These are phyloP conservation scores for Mus pahari DNA, from an alignment of 2,113 vertebrate species.

Conservation along the genomic window DNA sequence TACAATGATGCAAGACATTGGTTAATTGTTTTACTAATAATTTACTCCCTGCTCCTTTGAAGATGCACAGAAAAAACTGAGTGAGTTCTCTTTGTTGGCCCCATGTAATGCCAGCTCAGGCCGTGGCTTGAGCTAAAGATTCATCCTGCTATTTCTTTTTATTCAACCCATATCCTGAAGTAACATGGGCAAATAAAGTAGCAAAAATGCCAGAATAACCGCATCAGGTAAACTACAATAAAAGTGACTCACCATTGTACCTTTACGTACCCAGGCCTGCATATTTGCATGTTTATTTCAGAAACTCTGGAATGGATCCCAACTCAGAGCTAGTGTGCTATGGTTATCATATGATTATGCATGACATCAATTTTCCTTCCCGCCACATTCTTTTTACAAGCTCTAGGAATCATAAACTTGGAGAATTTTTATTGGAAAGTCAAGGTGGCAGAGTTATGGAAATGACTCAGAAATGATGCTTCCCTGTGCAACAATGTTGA, in stretches of 20 bases:
- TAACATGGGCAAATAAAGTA: neutral
- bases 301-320: slow-evolving; percentile 42
- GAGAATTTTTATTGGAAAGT: slow-evolving; percentile 78
- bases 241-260: slow-evolving; percentile 53
- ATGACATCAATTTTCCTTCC: slow-evolving; percentile 66
- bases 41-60: neutral
- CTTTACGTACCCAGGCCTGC: neutral
- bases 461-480: slow-evolving; percentile 74
- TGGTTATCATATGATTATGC: slow-evolving; percentile 56
- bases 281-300: slow-evolving; percentile 47
- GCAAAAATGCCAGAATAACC: neutral
- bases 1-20: neutral
- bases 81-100: neutral
- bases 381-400: slow-evolving; percentile 68
- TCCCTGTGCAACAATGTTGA: slow-evolving; percentile 66
- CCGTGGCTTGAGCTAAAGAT: neutral
- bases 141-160: neutral
- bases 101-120: neutral
- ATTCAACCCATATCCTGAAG: neutral
- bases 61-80: neutral
- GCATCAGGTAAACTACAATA: slow-evolving; percentile 36
- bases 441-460: slow-evolving; percentile 76
- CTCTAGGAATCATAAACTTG: slow-evolving; percentile 73
- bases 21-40: neutral
- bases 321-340: slow-evolving; percentile 36